Percentiles rank a stretch among this genome's conserved stretches.
Conservation (phyloP, 2,797 vertebrate species). For the Micrastur ruficollis region DNA sequence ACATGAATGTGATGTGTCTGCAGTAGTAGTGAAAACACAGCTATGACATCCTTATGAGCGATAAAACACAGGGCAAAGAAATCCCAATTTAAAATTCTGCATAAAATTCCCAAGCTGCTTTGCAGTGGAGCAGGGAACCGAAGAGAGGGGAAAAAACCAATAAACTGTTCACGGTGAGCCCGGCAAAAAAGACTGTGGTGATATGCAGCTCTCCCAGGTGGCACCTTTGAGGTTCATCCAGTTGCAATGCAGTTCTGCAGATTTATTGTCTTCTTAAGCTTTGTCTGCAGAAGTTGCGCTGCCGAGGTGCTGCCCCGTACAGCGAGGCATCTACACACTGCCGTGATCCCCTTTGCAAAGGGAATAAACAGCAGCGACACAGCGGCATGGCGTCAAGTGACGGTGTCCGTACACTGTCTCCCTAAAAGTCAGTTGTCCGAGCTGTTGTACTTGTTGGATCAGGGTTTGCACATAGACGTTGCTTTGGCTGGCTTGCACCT, state of each 20-base stretch:
- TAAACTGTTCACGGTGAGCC: neutral
- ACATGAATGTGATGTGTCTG: neutral
- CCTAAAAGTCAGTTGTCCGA: neutral
- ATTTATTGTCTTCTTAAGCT: neutral
- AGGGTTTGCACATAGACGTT: accelerated
- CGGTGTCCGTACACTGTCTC: neutral
- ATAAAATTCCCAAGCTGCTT: neutral
- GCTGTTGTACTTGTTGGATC: neutral
- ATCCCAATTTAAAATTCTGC: neutral
- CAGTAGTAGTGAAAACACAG: neutral
- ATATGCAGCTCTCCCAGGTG: neutral
- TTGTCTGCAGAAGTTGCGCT: neutral
- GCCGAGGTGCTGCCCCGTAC: neutral
- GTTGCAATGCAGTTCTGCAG: neutral
- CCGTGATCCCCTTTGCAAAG: neutral
- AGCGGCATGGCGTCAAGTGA: too few relatives aligned
- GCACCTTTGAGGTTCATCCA: neutral
- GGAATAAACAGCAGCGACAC: accelerated
- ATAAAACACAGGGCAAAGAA: neutral
- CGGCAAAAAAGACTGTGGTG: neutral
- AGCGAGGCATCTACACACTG: too few relatives aligned
- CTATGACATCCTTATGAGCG: neutral
- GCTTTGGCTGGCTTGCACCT: neutral
- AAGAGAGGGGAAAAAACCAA: neutral
- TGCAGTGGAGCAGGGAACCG: neutral